Evolutionary conservation across 2,113 vertebrate genomes (phyloP), one percentile per base, ranked within the genome.

Genomic region (Chloropsis hardwickii): DNA sequence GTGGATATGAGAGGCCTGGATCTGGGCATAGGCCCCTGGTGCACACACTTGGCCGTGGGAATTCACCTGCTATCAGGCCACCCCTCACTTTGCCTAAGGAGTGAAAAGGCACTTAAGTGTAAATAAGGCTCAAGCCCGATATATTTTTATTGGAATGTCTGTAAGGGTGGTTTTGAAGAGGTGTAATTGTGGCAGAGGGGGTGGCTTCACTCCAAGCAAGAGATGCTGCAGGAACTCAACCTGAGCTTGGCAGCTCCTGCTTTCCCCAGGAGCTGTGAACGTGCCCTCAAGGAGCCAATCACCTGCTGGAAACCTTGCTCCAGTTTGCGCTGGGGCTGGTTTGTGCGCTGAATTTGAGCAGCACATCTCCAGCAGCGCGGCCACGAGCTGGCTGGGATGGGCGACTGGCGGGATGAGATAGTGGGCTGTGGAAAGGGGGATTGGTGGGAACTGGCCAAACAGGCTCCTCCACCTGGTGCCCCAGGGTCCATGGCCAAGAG

Each of bases 351-450:
- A 15, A 53, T 90, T 61, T 7, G 13, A 89, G 92, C 54, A 15
- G 84, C 7, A 2, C 18, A 5, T 12, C 77, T 29, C 24, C 65
- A 8, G 83, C 14, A 10, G 42, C 6, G 0, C 3, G 2, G 57
- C 37, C 9, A 6, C 11, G 1, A 3, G 42, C 71, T 0, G 2
- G 12, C 14, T 3, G 69, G 92, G 35, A 8, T 11, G 56, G n/a
- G 54, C 18, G 8, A 1, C 42, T 14, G 3, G 0, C 4, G 4
- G 53, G 19, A 40, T 1, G 42, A 23, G 51, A 4, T 22, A 1
- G 1, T 29, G 70, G 47, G 4, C 40, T 39, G 31, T 37, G 12
- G 16, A 5, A 14, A 51, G 21, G 7, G 47, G 25, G 5, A 5
- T 42, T 8, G 1, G 21, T 2, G 7, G 51, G 35, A 79, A 6